A percentile compares a stretch with the other conserved stretches of the same genome.
Evolutionary conservation across 2,797 vertebrate species (phyloP).

Genomic region (Allobates femoralis): DNA sequence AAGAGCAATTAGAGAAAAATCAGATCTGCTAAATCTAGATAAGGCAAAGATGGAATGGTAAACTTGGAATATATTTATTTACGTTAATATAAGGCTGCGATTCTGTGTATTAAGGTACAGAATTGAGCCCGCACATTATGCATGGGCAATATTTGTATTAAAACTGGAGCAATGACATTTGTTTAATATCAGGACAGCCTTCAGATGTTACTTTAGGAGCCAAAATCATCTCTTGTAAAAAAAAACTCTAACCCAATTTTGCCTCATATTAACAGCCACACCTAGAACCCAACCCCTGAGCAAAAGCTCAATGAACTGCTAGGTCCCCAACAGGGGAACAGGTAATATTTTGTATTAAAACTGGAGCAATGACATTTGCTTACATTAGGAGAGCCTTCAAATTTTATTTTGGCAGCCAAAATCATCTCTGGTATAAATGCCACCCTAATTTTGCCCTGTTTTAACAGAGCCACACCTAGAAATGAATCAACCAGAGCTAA

Average conservation of each 20-base stretch:
- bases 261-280: no score
- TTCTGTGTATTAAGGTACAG: slow-evolving; percentile 2
- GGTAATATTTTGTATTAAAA: no score
- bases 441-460: background rate
- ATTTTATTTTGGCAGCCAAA: background rate
- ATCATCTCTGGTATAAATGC: background rate
- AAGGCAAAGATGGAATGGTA: slow-evolving; percentile 16
- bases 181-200: background rate
- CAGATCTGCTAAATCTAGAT: slow-evolving; percentile 23
- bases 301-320: no score
- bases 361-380: background rate
- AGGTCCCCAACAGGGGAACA: no score
- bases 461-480: no score
- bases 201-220: background rate
- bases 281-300: no score
- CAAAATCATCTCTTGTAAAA: background rate
- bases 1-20: slow-evolving; percentile 43
- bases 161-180: background rate
- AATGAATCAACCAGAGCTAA: no score
- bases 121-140: background rate
- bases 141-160: no score
- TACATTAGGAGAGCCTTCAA: background rate
- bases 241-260: no score
- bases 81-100: background rate
- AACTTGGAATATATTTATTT: background rate